Evolutionary conservation across 2,888 invertebrate species (phyloP), one percentile per base, ranked within the genome.

Genomic region (Aphodius granarius): DNA sequence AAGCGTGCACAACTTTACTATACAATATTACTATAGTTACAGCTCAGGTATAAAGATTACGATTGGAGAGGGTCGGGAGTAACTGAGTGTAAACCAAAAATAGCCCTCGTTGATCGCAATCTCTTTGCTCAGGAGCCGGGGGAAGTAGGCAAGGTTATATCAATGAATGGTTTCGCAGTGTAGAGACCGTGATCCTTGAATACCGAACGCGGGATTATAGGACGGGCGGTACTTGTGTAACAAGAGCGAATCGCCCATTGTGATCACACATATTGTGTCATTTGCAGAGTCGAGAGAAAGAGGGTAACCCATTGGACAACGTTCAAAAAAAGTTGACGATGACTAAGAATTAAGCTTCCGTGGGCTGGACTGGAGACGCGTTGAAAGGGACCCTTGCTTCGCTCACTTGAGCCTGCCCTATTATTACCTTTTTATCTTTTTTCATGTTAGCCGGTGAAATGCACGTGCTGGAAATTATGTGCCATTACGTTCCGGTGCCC

Each of bases 241-340:
- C 78, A 79, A 76, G 79, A 80, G 79, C 78, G 63, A 43, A 43
- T 43, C 43, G 43, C 71, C 75, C 75, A 78, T 78, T 79, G 79
- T 80, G 74, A 72, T 68, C 78, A 75, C 43, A 43, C 78, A 79
- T 81, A 85, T 85, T 85, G 85, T 85, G 85, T 85, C 85, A 84
- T 82, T 84, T 84, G 81, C 84, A 84, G 83, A n/a, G n/a, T n/a
- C n/a, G n/a, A n/a, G n/a, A 3, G 43, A 23, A 6, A 43, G 43
- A 81, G 82, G 84, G 84, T 84, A 81, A 79, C 81, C 79, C n/a
- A n/a, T 81, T 81, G 78, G 81, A 80, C 82, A 84, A 82, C 83
- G 83, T 83, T 83, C n/a, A 9, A 23, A 43, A 43, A 43, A 43
- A 43, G 43, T 43, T 43, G 43, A 43, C 43, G 43, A 43, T 43